Evolutionary conservation across 2,888 invertebrate genomes (phyloP).

Genomic region (Branchipolynoe longqiensis): DNA sequence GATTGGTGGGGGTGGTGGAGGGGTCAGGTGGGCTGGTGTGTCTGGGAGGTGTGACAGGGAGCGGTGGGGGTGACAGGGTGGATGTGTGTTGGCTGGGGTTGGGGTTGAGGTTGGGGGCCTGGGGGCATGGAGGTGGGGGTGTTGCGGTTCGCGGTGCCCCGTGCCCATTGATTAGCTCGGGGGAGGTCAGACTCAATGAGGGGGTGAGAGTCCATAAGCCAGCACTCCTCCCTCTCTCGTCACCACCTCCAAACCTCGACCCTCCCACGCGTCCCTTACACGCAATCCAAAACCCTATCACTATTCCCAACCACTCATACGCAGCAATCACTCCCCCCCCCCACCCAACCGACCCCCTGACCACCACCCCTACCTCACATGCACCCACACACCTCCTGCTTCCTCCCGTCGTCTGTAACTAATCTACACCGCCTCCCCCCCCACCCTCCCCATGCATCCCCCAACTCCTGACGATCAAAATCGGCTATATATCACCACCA

Average conservation of each 20-base stretch:
- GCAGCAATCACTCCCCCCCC: too few relatives aligned
- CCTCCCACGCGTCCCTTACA: background rate
- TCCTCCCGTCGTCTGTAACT: background rate
- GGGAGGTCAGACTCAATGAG: background rate
- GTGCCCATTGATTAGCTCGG: conserved; percentile 18
- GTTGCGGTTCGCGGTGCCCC: background rate
- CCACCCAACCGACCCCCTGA: background rate
- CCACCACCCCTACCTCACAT: background rate
- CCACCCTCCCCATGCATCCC: background rate
- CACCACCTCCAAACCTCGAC: too few relatives aligned
- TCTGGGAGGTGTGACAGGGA: too few relatives aligned
- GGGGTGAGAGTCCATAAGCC: too few relatives aligned
- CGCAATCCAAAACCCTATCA: background rate
- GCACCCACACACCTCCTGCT: too few relatives aligned
- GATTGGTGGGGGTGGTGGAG: too few relatives aligned
- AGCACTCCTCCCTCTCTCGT: too few relatives aligned
- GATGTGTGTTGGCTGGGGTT: too few relatives aligned
- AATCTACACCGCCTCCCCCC: background rate
- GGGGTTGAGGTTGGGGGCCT: too few relatives aligned
- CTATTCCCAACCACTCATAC: too few relatives aligned
- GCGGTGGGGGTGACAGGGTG: too few relatives aligned
- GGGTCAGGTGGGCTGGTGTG: too few relatives aligned
- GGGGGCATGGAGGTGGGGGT: background rate
- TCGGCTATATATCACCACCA: background rate
- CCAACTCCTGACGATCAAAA: background rate